These are phyloP conservation scores for Xenops minutus DNA, from an alignment of 2,797 vertebrate species.

Conservation along the genomic window DNA sequence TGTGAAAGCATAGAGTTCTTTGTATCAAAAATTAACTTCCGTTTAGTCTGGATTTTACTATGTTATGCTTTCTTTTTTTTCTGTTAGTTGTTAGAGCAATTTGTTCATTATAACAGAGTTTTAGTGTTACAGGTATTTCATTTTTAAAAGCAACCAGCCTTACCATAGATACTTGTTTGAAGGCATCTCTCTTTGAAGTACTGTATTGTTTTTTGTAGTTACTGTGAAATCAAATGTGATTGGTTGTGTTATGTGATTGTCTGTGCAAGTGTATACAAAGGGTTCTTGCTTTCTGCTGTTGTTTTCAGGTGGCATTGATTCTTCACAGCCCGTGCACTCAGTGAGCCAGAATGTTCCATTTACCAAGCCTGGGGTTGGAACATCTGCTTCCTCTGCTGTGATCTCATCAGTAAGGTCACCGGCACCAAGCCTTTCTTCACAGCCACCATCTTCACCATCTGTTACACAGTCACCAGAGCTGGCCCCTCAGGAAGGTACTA, in stretches of 20 bases:
- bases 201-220: not conserved
- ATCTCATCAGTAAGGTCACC: conserved; percentile 29
- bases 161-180: not conserved
- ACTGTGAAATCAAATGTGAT: not conserved
- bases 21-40: not conserved
- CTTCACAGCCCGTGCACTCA: conserved; percentile 39
- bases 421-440: conserved; percentile 37
- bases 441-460: conserved; percentile 35
- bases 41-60: not conserved
- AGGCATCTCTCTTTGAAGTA: not conserved
- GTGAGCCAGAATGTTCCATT: conserved; percentile 57
- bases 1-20: not conserved
- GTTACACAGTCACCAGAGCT: conserved; percentile 39
- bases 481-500: conserved; percentile 73
- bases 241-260: not conserved
- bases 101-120: not conserved
- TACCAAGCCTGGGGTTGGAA: conserved; percentile 35
- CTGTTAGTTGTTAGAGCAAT: not conserved
- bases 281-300: not conserved
- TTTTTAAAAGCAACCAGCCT: not conserved
- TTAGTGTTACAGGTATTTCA: not conserved
- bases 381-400: conserved; percentile 41
- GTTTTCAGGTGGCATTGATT: conserved; percentile 55
- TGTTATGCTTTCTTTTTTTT: not conserved
- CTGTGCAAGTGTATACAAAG: not conserved